Evolutionary conservation across 1,140 invertebrate species (phyloP).

Genomic region (Globodera ellingtonae): DNA sequence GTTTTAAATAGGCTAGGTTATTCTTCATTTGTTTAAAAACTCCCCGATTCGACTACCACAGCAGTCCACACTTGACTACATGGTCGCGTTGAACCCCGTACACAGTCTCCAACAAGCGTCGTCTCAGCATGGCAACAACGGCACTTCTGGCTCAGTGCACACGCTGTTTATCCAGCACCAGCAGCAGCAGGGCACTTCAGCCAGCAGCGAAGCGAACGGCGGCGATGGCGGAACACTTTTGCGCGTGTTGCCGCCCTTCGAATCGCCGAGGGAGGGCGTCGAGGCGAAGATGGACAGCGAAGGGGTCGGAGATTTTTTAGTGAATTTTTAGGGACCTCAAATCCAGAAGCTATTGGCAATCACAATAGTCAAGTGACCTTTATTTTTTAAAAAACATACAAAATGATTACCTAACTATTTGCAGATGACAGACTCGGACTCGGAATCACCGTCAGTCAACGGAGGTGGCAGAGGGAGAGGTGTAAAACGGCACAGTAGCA

Average conservation of each 20-base stretch:
- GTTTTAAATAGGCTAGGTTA: background rate
- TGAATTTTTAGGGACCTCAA: too few relatives aligned
- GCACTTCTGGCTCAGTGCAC: background rate
- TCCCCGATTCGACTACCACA: background rate
- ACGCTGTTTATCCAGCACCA: background rate
- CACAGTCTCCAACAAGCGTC: background rate
- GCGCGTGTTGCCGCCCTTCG: constrained; percentile 7
- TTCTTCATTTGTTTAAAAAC: background rate
- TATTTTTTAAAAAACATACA: too few relatives aligned
- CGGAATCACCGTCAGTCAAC: constrained; percentile 9
- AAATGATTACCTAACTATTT: too few relatives aligned
- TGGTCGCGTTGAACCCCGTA: constrained; percentile 4
- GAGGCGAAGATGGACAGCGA: constrained; percentile 7
- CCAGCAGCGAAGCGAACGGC: background rate
- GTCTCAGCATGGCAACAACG: background rate
- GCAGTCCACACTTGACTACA: constrained; percentile 13
- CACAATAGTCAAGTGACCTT: too few relatives aligned
- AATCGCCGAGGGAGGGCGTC: background rate
- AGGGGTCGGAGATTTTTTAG: background rate
- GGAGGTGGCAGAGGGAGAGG: background rate
- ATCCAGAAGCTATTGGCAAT: too few relatives aligned
- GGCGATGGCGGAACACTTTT: background rate
- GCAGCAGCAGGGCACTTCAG: background rate
- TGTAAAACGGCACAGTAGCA: constrained; percentile 13
- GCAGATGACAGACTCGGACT: constrained; percentile 6